Base-by-base conservation (phyloP, 2,113 vertebrate genomes). In the Xiphophorus couchianus region DNA sequence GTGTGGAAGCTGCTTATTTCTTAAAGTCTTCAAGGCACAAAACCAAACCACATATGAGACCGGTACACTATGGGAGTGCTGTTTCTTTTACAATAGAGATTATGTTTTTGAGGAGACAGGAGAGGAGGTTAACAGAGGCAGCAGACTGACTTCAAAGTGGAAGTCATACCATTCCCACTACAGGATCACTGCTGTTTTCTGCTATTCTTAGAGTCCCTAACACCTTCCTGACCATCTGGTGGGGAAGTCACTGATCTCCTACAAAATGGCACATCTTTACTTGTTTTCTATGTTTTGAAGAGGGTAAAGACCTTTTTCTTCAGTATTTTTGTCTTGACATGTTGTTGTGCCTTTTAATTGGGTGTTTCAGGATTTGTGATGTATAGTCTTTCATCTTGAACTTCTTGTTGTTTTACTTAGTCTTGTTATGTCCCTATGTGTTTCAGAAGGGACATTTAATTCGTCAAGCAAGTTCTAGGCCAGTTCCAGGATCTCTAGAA, bases 201-300 rank as follows among this genome's bases (percentile, higher is more conserved):
- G 66, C 71, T 80, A 66, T 73, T 74, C 27, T 65, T 51, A 44
- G 42, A 44, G 11, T 51, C 62, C 30, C 28, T 62, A 31, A 67
- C 54, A 22, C 58, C 54, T 67, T 71, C 42, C 64, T 66, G 54
- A 54, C 39, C 64, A 71, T 81, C 73, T 81, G 69, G 63, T 71
- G 44, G 62, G 13, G 62, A 68, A 63, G 66, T 27, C 15, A 62
- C 35, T 66, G 4, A 62, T 62, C 51, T 44, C 28, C 9, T 61
- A 51, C 39, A 64, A 31, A 35, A 42, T 4, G 66, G 28, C 74
- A 75, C 48, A 64, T 37, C 58, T 67, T 28, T 25, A 13, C 30
- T 5, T 22, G 28, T 5, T 11, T 65, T 63, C 9, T 12, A 63
- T 13, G 30, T 63, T 63, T 63, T 30, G 6, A 29, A 15, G 14